Evolutionary conservation across 2,888 invertebrate species (phyloP).

Genomic region (Chelonus formosanus): DNA sequence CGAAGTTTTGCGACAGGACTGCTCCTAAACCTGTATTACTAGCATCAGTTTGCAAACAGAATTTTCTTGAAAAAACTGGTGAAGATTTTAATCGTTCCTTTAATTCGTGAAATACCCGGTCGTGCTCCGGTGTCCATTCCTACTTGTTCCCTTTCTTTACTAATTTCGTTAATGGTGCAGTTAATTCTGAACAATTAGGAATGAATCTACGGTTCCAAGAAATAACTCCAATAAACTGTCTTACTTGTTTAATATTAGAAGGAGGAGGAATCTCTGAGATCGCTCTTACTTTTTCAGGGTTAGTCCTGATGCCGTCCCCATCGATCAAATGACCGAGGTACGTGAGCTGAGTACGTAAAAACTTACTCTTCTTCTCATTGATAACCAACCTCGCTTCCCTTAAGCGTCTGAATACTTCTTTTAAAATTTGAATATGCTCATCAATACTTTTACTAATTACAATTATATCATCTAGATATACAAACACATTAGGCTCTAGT

Average conservation of each 20-base stretch:
- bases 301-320: constrained; percentile 25
- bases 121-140: too few relatives aligned
- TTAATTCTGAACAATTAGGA: constrained; percentile 12
- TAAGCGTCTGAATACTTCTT: constrained; percentile 41
- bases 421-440: constrained; percentile 20
- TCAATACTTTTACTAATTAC: not conserved
- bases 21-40: too few relatives aligned
- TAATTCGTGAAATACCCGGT: too few relatives aligned
- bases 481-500: not conserved
- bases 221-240: constrained; percentile 43
- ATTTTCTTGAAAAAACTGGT: too few relatives aligned
- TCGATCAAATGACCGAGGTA: constrained; percentile 37
- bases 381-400: constrained; percentile 40
- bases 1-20: too few relatives aligned
- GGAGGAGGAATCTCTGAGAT: constrained; percentile 27
- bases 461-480: constrained; percentile 14
- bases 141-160: too few relatives aligned
- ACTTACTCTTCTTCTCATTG: constrained; percentile 46
- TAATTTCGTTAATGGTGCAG: constrained; percentile 23
- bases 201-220: constrained; percentile 43
- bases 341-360: constrained; percentile 39
- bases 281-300: constrained; percentile 34
- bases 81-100: too few relatives aligned
- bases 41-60: too few relatives aligned
- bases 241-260: constrained; percentile 36